Percentiles rank a stretch among this genome's conserved stretches.
phyloP scores from a whole-genome alignment of 2,888 invertebrate species.

The Drosophila bunnanda region DNA sequence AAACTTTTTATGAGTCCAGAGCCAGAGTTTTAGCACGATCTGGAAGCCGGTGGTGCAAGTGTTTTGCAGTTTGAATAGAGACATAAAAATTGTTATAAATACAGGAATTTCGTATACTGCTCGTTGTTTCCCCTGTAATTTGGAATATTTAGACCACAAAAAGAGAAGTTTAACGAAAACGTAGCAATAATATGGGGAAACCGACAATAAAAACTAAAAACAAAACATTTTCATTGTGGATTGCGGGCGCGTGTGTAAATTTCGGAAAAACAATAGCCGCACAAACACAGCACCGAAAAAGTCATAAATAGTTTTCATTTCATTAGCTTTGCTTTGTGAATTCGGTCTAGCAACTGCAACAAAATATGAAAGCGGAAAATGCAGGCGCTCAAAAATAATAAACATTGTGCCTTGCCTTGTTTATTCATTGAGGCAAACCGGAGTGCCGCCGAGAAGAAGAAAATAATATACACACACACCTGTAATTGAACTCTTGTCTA shows the following conservation, averaged over 20 bases:
- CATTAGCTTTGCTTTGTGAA: constrained; percentile 40
- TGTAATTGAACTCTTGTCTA: constrained; percentile 28
- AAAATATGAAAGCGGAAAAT: constrained; percentile 43
- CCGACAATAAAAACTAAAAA: constrained; percentile 33
- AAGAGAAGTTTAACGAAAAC: constrained; percentile 38
- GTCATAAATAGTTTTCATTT: constrained; percentile 62
- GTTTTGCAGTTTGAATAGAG: constrained; percentile 64
- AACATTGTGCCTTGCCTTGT: constrained; percentile 35
- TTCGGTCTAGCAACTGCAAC: constrained; percentile 25
- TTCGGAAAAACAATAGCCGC: constrained; percentile 30
- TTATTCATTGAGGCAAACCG: constrained; percentile 33
- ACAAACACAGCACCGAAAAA: constrained; percentile 39
- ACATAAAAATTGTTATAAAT: constrained; percentile 65
- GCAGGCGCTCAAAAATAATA: constrained; percentile 36
- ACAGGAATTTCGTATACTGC: constrained; percentile 27
- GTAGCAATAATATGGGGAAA: constrained; percentile 14
- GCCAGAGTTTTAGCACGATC: constrained; percentile 35
- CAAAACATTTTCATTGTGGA: constrained; percentile 66
- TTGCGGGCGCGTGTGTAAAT: constrained; percentile 38
- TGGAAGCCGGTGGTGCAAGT: constrained; percentile 58
- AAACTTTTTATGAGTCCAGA: constrained; percentile 47
- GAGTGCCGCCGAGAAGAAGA: constrained; percentile 6
- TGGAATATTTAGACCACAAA: constrained; percentile 17
- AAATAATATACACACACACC: constrained; percentile 11
- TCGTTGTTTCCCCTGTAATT: constrained; percentile 16